These are phyloP conservation scores for Pseudachorutes palmiensis DNA, from an alignment of 1,140 invertebrate species.

Conservation along the genomic window DNA sequence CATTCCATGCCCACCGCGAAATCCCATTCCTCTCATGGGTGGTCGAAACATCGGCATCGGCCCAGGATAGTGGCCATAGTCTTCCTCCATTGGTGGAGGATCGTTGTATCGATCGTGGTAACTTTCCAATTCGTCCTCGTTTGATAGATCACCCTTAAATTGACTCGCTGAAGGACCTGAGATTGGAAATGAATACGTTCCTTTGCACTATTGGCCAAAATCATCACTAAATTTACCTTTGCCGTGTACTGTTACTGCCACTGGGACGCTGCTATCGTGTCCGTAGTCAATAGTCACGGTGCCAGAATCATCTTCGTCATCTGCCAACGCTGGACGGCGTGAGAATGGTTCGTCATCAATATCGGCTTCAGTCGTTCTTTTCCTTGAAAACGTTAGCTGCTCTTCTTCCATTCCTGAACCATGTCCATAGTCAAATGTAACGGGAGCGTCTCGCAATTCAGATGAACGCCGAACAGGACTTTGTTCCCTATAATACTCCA, in stretches of 20 bases:
- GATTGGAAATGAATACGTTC: not conserved
- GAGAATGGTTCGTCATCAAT: not conserved
- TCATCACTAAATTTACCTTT: not conserved
- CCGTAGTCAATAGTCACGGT: slow-evolving; percentile 33
- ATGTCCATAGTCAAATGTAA: slow-evolving; percentile 33
- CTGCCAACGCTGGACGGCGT: not conserved
- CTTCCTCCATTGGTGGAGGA: not conserved
- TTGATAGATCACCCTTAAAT: not conserved
- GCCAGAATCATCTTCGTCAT: not conserved
- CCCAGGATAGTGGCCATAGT: not conserved
- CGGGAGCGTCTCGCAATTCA: slow-evolving; percentile 12
- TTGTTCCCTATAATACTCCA: not conserved
- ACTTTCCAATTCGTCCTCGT: not conserved
- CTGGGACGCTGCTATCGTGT: slow-evolving; percentile 2
- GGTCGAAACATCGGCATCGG: not conserved
- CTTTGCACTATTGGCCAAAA: not conserved
- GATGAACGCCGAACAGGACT: not conserved
- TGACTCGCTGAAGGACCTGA: not conserved
- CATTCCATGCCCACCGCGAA: not conserved
- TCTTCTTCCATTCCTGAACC: no score
- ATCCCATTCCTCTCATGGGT: not conserved
- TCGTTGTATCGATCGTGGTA: slow-evolving; percentile 1
- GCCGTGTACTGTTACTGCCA: no score
- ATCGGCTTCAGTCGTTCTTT: not conserved
- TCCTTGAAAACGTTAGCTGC: no score